phyloP scores from a whole-genome alignment of 2,888 invertebrate species.

The Ormia ochracea region DNA sequence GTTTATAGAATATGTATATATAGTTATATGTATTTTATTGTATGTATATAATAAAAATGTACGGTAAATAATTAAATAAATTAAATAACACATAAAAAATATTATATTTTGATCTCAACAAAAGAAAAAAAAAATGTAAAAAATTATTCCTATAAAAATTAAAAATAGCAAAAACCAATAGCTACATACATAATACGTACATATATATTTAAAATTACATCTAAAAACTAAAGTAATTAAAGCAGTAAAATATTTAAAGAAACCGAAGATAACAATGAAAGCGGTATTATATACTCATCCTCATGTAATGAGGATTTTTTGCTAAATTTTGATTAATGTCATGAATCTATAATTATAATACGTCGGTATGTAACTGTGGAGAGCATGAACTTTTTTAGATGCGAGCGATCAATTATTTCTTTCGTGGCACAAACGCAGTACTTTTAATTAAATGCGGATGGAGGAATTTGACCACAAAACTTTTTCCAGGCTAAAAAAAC shows the following conservation, averaged over 20 bases:
- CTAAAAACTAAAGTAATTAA: background rate
- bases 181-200: background rate
- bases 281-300: background rate
- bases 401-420: too few species aligned
- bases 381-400: too few species aligned
- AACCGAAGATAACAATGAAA: background rate
- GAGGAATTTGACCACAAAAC: too few species aligned
- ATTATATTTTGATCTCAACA: conserved; percentile 64
- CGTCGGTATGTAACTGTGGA: too few species aligned
- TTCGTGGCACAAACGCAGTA: too few species aligned
- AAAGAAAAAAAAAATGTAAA: conserved; percentile 40
- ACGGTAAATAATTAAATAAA: conserved; percentile 42
- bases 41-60: conserved; percentile 17
- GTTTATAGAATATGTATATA: conserved; percentile 38
- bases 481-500: too few species aligned
- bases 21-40: conserved; percentile 38
- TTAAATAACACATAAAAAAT: conserved; percentile 57
- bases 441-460: too few species aligned
- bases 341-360: too few species aligned
- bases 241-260: conserved; percentile 1
- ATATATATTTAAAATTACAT: conserved; percentile 7
- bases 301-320: too few species aligned
- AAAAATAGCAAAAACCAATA: conserved; percentile 21
- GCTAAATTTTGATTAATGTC: too few species aligned
- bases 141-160: conserved; percentile 26